Conservation (phyloP, 2,797 vertebrate species). For the Sebastes minor region DNA sequence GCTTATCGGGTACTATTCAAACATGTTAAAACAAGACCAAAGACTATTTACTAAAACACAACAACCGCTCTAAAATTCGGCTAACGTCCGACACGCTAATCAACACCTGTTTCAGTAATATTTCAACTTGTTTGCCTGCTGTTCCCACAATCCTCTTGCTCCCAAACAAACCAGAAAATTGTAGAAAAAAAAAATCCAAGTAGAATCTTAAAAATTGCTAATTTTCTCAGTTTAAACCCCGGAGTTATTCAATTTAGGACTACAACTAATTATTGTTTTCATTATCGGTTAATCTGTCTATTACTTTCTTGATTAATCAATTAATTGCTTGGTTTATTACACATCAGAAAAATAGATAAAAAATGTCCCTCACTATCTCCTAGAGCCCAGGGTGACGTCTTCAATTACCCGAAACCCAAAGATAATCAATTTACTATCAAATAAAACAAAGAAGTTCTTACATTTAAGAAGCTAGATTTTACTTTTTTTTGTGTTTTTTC, state of each 20-base stretch:
- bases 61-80: background rate
- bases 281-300: background rate
- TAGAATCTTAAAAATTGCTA: background rate
- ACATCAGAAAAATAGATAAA: background rate
- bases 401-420: background rate
- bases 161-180: slow-evolving; percentile 16
- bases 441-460: background rate
- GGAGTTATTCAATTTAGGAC: background rate
- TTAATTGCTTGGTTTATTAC: background rate
- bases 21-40: background rate
- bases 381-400: background rate
- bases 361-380: background rate
- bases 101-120: background rate
- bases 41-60: background rate
- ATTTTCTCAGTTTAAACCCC: background rate
- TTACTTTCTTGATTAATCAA: background rate
- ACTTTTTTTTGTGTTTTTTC: background rate
- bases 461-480: background rate
- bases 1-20: background rate
- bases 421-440: background rate
- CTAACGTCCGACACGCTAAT: background rate
- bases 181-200: too few species aligned
- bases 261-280: background rate
- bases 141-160: background rate
- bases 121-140: background rate